Base-by-base conservation (phyloP, 2,888 invertebrate species). In the Eristalis intricaria region DNA sequence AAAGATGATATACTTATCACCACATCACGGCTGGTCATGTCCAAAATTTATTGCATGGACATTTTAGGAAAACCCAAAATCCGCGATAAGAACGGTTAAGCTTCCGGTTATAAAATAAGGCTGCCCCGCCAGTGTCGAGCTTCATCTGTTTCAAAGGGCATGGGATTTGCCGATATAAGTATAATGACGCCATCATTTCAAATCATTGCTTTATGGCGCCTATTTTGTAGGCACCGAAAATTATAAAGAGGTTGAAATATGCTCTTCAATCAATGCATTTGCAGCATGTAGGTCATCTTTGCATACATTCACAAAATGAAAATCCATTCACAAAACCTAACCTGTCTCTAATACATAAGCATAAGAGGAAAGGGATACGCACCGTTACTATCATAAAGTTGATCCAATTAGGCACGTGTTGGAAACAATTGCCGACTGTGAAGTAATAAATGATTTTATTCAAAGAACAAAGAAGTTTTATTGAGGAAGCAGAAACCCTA, bases 381-480 rank as follows among this genome's bases (percentile, higher is more conserved):
- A 19, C n/a, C 4, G 8, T 50, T 19, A 8, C 50, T 13, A 11
- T 35, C 56, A 64, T 78, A 77, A 77, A 78, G 40, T 65, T n/a
- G 32, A n/a, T 22, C 26, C 35, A 79, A 61, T 73, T 66, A 79
- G 79, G 71, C 79, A 73, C 73, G 79, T 61, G 71, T 50, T 56
- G 23, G 1, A 64, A 79, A 79, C 66, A 79, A 79, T 79, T 58
- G 43, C 40, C 23, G 60, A 43, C 43, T 71, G 79, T 66, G 63
- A 80, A 81, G 19, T 69, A 58, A 64, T 75, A 70, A 81, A 69
- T 69, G 73, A 75, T 81, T 29, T 75, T 64, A 50, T 75, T 64
- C 69, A 61, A 40, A 11, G 61, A 69, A 81, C 75, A 74, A 69
- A 43, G 56, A 58, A 22, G 1, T 75, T 81, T 69, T 81, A 81